phyloP scores from a whole-genome alignment of 2,113 vertebrate genomes.

The Motacilla alba region DNA sequence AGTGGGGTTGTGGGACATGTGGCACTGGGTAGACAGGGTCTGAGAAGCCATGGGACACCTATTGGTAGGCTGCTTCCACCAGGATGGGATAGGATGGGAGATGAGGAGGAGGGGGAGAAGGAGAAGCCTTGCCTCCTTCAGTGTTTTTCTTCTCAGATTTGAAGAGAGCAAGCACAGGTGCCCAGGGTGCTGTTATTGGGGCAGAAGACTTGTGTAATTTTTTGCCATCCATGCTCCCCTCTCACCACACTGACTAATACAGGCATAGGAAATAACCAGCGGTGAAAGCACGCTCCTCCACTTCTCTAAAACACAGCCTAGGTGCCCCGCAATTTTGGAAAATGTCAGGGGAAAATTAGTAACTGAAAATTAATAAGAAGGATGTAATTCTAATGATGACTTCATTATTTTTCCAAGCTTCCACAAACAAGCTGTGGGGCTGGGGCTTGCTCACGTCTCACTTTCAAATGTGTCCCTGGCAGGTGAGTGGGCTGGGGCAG shows the following conservation, averaged over 20 bases:
- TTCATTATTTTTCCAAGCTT: neutral
- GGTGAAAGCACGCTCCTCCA: neutral
- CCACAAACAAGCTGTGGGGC: neutral
- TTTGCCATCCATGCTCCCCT: fast-evolving
- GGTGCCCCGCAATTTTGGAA: fast-evolving
- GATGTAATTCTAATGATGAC: neutral
- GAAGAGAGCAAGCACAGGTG: neutral
- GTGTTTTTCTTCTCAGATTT: neutral
- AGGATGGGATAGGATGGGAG: neutral
- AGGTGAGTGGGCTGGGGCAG: fast-evolving
- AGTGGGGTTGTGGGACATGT: neutral
- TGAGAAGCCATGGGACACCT: neutral
- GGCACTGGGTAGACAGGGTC: neutral
- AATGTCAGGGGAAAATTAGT: neutral
- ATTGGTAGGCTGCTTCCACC: neutral
- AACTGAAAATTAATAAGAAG: neutral
- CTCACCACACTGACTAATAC: neutral
- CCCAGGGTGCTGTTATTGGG: neutral
- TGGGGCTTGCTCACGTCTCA: neutral
- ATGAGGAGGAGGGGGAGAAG: neutral
- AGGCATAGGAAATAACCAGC: neutral
- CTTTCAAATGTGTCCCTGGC: neutral
- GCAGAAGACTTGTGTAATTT: neutral
- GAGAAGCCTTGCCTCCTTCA: neutral
- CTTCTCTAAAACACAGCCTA: neutral